Conservation (phyloP, 2,888 invertebrate genomes). For the Drosophila hamatofila region DNA sequence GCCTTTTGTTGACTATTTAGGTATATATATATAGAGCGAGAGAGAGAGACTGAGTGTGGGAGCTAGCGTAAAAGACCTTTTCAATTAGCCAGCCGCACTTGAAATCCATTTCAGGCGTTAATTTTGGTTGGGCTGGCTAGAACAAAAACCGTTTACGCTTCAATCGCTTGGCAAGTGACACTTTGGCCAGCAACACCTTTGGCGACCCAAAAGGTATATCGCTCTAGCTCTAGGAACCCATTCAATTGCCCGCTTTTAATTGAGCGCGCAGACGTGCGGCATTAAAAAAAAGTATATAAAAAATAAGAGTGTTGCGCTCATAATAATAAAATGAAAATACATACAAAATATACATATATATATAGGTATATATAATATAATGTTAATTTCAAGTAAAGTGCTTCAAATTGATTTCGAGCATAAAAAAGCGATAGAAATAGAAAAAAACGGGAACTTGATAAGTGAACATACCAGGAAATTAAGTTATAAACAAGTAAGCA, state of each 20-base stretch:
- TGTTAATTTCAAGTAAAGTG: constrained; percentile 72
- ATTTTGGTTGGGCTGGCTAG: constrained; percentile 55
- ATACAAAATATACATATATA: constrained; percentile 11
- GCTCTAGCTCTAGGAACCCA: constrained; percentile 48
- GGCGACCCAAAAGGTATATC: constrained; percentile 21
- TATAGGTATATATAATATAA: constrained; percentile 42
- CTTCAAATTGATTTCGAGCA: constrained; percentile 77
- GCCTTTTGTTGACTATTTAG: constrained; percentile 48
- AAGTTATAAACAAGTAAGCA: constrained; percentile 32
- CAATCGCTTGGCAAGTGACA: constrained; percentile 81
- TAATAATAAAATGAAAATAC: constrained; percentile 54
- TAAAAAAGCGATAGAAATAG: constrained; percentile 31
- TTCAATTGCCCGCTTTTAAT: constrained; percentile 61
- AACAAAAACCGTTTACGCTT: constrained; percentile 72
- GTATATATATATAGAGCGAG: not conserved
- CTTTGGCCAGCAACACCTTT: constrained; percentile 60
- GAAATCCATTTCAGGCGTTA: constrained; percentile 77
- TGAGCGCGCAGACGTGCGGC: constrained; percentile 68
- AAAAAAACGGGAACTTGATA: constrained; percentile 7
- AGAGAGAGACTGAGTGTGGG: rapidly evolving
- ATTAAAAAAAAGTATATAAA: constrained; percentile 52
- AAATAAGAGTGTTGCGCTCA: constrained; percentile 45
- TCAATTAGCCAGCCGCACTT: constrained; percentile 78
- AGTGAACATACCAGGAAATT: constrained; percentile 27
- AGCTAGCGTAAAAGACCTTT: constrained; percentile 48